Conservation (phyloP, 2,113 vertebrate species). For the Chaetura pelagica region DNA sequence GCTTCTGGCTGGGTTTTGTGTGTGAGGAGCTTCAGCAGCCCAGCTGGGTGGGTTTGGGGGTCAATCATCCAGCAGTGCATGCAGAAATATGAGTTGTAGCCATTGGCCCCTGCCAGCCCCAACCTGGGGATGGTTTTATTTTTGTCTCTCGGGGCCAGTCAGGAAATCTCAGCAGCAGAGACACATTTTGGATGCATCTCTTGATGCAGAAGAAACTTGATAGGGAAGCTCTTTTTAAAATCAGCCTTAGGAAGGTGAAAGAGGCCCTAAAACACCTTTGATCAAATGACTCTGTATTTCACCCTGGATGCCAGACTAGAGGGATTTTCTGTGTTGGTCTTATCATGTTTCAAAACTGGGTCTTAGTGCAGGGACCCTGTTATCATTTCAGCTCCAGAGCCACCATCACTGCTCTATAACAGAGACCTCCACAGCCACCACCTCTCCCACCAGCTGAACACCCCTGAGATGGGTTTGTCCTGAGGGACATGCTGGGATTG, state of each 20-base stretch:
- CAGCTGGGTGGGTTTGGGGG: neutral
- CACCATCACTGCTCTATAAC: neutral
- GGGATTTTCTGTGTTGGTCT: neutral
- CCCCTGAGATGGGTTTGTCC: neutral
- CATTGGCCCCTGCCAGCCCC: neutral
- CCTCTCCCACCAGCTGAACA: neutral
- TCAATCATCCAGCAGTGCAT: neutral
- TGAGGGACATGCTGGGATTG: accelerated
- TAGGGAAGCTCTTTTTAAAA: neutral
- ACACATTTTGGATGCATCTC: neutral
- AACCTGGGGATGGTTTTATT: neutral
- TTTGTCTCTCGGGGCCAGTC: neutral
- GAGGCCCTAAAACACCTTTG: neutral
- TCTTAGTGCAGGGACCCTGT: neutral
- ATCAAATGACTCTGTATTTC: neutral
- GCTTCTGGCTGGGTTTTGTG: neutral
- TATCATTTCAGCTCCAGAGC: neutral
- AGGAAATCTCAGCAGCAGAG: neutral
- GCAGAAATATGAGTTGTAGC: neutral
- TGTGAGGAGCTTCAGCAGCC: neutral
- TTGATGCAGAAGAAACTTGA: neutral
- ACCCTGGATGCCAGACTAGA: neutral
- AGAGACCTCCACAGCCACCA: neutral
- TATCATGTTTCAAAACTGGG: neutral
- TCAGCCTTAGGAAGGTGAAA: neutral